These are phyloP conservation scores for Pangasius krempfi DNA, from an alignment of 2,797 vertebrate species.

Conservation along the genomic window DNA sequence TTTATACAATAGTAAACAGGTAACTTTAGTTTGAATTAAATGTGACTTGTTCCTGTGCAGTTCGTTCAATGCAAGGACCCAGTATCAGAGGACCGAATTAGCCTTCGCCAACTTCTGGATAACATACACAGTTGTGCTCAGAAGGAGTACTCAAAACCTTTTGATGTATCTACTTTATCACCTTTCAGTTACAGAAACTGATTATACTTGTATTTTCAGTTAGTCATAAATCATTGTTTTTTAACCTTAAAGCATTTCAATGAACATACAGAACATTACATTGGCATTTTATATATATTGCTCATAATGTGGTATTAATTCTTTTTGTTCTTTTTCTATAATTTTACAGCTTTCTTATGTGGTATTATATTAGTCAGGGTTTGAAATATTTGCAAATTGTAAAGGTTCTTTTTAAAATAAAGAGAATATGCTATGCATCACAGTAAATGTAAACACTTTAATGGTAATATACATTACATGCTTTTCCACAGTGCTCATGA, in stretches of 20 bases:
- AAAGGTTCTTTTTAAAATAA: neutral
- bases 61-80: neutral
- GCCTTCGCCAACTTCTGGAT: slow-evolving; percentile 15
- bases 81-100: too few species aligned
- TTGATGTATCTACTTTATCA: neutral
- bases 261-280: neutral
- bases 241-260: neutral
- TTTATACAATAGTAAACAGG: neutral
- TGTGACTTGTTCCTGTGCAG: neutral
- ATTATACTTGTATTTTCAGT: neutral
- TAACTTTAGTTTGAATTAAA: neutral
- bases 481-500: neutral
- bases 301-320: neutral
- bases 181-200: neutral
- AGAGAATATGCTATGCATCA: neutral
- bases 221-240: too few species aligned
- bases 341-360: neutral
- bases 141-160: neutral
- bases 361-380: neutral
- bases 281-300: neutral
- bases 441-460: neutral
- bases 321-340: neutral
- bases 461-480: neutral
- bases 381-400: neutral
- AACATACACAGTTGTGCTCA: slow-evolving; percentile 5